Evolutionary conservation across 2,797 vertebrate species (phyloP).

Genomic region (Hippoglossus hippoglossus): DNA sequence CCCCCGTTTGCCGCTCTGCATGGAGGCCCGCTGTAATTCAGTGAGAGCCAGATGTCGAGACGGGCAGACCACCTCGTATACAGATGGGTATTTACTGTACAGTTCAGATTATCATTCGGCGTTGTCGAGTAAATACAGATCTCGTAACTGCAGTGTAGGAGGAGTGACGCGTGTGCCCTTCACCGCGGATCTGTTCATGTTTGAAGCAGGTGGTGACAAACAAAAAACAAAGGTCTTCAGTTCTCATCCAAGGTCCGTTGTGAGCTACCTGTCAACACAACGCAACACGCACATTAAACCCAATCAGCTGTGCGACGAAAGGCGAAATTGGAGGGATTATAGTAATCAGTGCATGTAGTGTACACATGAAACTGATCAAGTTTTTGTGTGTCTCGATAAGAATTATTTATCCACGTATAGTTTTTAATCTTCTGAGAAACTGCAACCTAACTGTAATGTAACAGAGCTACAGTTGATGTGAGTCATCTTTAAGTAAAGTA

Average conservation of each 20-base stretch:
- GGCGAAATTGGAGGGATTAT: constrained; percentile 33
- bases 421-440: constrained; percentile 16
- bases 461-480: constrained; percentile 17
- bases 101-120: constrained; percentile 40
- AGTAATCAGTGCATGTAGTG: constrained; percentile 33
- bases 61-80: constrained; percentile 40
- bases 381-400: constrained; percentile 11
- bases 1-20: constrained; percentile 34
- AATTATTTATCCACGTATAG: constrained; percentile 20
- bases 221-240: not conserved
- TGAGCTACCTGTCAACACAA: too few species aligned
- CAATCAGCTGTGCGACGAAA: constrained; percentile 25
- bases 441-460: constrained; percentile 44
- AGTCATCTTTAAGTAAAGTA: constrained; percentile 20
- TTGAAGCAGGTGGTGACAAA: constrained; percentile 41
- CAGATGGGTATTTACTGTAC: constrained; percentile 48
- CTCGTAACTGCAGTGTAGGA: constrained; percentile 12
- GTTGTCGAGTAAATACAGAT: constrained; percentile 43
- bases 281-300: not conserved
- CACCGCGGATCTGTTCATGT: constrained; percentile 9
- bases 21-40: constrained; percentile 52
- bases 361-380: not conserved
- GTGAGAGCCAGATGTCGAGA: constrained; percentile 63
- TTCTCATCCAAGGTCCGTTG: constrained; percentile 11
- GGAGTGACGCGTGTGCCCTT: constrained; percentile 1